phyloP scores from a whole-genome alignment of 2,888 invertebrate genomes.

The Zaprionus bogoriensis region DNA sequence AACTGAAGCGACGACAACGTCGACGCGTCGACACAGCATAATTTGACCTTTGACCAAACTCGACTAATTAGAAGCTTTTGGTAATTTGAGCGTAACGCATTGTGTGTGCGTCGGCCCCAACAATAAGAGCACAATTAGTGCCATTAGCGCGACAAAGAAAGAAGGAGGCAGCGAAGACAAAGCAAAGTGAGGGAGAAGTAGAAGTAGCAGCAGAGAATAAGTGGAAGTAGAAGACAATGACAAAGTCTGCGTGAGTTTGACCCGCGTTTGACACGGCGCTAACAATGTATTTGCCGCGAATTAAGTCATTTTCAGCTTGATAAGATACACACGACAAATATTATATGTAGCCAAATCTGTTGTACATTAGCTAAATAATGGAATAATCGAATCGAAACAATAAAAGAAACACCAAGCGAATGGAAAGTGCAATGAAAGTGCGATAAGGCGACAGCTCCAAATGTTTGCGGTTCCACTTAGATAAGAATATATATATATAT shows the following conservation, averaged over 20 bases:
- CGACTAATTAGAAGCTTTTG: constrained; percentile 37
- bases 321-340: constrained; percentile 18
- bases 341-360: constrained; percentile 1
- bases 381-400: constrained; percentile 15
- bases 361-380: constrained; percentile 10
- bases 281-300: constrained; percentile 21
- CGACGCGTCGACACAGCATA: not conserved
- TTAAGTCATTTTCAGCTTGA: constrained; percentile 14
- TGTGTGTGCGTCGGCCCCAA: constrained; percentile 26
- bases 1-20: not conserved
- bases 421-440: constrained; percentile 12
- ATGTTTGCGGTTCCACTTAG: constrained; percentile 45
- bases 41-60: constrained; percentile 38
- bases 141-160: constrained; percentile 28
- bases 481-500: not conserved
- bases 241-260: constrained; percentile 22
- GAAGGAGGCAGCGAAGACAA: not conserved
- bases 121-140: constrained; percentile 44
- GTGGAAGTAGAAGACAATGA: not conserved
- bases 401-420: not conserved
- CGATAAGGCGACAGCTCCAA: constrained; percentile 22
- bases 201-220: not conserved
- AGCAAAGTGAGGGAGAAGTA: not conserved
- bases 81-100: constrained; percentile 41
- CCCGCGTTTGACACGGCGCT: constrained; percentile 32